A percentile compares a stretch with the other conserved stretches of the same genome.
These are phyloP conservation scores for Ephialtes manifestator DNA, from an alignment of 2,888 invertebrate genomes.

Conservation along the genomic window DNA sequence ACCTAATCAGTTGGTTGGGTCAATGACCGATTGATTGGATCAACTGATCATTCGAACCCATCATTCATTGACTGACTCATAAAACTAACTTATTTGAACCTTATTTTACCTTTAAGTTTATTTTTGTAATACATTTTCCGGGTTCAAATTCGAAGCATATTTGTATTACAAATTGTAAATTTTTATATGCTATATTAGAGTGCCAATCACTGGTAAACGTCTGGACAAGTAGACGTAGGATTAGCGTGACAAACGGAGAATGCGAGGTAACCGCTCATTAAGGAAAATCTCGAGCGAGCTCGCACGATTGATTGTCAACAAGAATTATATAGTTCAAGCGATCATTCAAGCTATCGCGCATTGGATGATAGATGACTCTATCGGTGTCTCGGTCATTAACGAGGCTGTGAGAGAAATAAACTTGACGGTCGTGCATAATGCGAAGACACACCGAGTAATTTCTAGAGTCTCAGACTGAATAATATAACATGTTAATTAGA, in stretches of 20 bases:
- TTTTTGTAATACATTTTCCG: not conserved
- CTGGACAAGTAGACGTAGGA: not conserved
- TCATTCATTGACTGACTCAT: not conserved
- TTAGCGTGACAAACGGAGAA: constrained; percentile 25
- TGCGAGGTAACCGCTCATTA: constrained; percentile 28
- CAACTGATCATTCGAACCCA: not conserved
- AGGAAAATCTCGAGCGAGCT: constrained; percentile 29
- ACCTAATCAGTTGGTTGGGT: not conserved
- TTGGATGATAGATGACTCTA: constrained; percentile 27
- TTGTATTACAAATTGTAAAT: not conserved
- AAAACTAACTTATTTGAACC: not conserved
- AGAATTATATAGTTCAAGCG: constrained; percentile 32
- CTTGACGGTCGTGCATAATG: constrained; percentile 39
- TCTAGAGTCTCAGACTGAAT: not conserved
- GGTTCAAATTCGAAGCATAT: not conserved
- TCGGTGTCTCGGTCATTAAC: constrained; percentile 66
- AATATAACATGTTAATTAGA: not conserved
- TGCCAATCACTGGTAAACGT: constrained; percentile 12
- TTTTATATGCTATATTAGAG: not conserved
- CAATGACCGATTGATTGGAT: not conserved
- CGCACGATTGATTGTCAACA: constrained; percentile 24
- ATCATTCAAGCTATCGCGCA: constrained; percentile 20
- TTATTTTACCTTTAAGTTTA: not conserved
- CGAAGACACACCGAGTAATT: constrained; percentile 13
- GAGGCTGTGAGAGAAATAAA: constrained; percentile 43